Evolutionary conservation across 2,888 invertebrate species (phyloP), one percentile per base, ranked within the genome.

Genomic region (Polyploca ridens): DNA sequence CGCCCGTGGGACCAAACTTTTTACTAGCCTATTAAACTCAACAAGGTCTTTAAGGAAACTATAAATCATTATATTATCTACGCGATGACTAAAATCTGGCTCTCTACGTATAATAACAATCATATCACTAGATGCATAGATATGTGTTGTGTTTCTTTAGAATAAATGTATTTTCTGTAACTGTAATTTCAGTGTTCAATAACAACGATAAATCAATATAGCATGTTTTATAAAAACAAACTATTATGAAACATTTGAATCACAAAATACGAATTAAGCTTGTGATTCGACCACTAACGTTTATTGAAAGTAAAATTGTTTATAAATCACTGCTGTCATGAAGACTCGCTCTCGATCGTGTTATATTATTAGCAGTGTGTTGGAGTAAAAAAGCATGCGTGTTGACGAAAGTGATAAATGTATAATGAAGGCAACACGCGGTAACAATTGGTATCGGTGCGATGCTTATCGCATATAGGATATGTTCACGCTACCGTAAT

Each of bases 1-100:
- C 49, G 33, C 62, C 65, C 62, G n/a, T 63, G 63, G 72, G 66
- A 69, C 69, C 70, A 71, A 74, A 75, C 74, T 76, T 83, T 86
- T 86, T 85, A 85, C 83, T 77, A 73, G 71, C 73, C 73, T 77
- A 84, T 85, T 78, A 85, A 85, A 83, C 76, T 78, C 75, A 77
- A 83, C 75, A 81, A 79, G 71, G 73, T 70, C 70, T 79, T 76
- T 70, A 70, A 76, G 77, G 78, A 79, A 82, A 81, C 76, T 75
- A 80, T 83, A 82, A 82, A 82, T 85, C 77, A 82, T 80, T 71
- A 73, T 82, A 82, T 85, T 79, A 83, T 80, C 74, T 76, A 73
- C 72, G 71, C 70, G 77, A 77, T 77, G 78, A 81, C 74, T 49
- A 19, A 19, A 19, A n/a, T n/a, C n/a, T 19, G 19, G 16, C 7